Base-by-base conservation (phyloP, 2,113 vertebrate genomes). In the Periophthalmodon schlosseri region DNA sequence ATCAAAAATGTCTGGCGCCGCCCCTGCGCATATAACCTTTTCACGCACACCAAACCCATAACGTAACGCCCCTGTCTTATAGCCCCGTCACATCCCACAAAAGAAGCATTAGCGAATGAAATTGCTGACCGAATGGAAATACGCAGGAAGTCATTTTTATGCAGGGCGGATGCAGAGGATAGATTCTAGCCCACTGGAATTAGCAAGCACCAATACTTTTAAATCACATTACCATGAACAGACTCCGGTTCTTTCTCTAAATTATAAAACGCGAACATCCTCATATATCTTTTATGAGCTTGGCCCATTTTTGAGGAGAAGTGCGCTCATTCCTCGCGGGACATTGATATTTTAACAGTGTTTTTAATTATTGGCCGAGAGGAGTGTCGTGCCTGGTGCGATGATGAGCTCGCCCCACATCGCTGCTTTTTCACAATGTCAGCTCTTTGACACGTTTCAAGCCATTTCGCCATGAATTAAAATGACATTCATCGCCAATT, bases 381-480 rank as follows among this genome's bases (percentile, higher is more conserved):
- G 79, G 67, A 71, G 81, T 75, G 50, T 67, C 61, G 61, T 56
- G 85, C 72, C 64, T 64, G 73, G 54, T 28, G 74, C 85, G 33
- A 68, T 91, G 88, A 92, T 90, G 91, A 92, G 87, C 85, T 91
- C 88, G 92, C 84, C 73, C 81, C 92, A 91, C 91, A 84, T 88
- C 75, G 89, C 14, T 93, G 91, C 68, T 78, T 92, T 92, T 87
- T 75, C 87, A 93, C 91, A 93, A 92, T 91, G 88, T 90, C 86
- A 75, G 87, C 88, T 91, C 89, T 84, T 76, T 87, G 84, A 90
- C 88, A 91, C 79, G 82, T 86, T 83, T 79, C 83, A 88, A 78
- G 78, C 87, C 88, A 88, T 85, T 89, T 82, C 36, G 64, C 47
- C 49, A 71, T 81, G 89, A 88, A 88, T 87, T 88, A 89, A 88